Percentiles rank a stretch among this genome's conserved stretches.
Conservation (phyloP, 2,888 invertebrate genomes). For the Halictus ligatus region DNA sequence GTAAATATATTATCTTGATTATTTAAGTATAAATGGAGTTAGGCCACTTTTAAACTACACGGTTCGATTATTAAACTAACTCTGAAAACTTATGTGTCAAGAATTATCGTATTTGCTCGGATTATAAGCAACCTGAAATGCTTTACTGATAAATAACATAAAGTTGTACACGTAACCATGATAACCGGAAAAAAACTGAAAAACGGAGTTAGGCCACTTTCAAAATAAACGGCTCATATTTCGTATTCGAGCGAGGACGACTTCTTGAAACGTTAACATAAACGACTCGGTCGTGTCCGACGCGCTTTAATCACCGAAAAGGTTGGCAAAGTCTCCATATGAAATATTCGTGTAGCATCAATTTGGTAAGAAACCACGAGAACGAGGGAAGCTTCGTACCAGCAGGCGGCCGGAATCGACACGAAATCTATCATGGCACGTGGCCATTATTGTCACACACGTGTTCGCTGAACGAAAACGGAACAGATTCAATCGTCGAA, state of each 20-base stretch:
- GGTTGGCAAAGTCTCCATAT: slow-evolving; percentile 15
- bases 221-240: no score
- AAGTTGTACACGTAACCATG: no score
- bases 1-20: no score
- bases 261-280: slow-evolving; percentile 28
- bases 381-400: slow-evolving; percentile 6
- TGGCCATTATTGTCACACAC: slow-evolving; percentile 62
- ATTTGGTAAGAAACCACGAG: slow-evolving; percentile 26
- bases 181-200: no score
- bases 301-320: slow-evolving; percentile 24
- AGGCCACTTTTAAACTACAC: no score
- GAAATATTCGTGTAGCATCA: slow-evolving; percentile 45
- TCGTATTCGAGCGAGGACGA: not conserved
- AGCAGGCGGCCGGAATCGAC: slow-evolving; percentile 31
- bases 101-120: no score
- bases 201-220: no score
- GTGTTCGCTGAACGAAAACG: slow-evolving; percentile 40
- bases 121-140: no score
- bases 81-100: no score
- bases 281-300: slow-evolving; percentile 13
- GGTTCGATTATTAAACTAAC: no score
- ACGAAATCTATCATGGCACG: slow-evolving; percentile 49
- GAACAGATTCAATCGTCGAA: slow-evolving; percentile 11
- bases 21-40: no score
- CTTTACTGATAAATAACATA: no score